A percentile compares a stretch with the other conserved stretches of the same genome.
Evolutionary conservation across 2,888 invertebrate species (phyloP).

Genomic region (Beris morrisii): DNA sequence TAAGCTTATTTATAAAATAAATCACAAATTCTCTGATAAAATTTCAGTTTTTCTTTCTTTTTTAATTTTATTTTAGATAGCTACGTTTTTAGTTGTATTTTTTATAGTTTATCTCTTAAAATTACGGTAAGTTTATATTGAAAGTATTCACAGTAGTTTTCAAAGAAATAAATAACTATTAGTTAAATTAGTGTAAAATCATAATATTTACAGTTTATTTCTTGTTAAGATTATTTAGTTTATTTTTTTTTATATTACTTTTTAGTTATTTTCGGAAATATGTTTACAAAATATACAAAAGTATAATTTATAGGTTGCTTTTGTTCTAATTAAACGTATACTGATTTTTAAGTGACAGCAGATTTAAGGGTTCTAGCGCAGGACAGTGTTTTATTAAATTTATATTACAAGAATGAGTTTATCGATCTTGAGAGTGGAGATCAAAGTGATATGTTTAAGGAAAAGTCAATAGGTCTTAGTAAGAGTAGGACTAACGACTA

Average conservation of each 20-base stretch:
- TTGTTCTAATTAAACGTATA: too few relatives aligned
- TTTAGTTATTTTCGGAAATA: neutral
- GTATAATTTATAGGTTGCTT: too few relatives aligned
- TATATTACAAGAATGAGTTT: too few relatives aligned
- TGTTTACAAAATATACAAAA: too few relatives aligned
- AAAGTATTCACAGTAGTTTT: constrained; percentile 8
- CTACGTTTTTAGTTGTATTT: neutral
- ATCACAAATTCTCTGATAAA: constrained; percentile 33
- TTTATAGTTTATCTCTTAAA: neutral
- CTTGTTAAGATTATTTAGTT: neutral
- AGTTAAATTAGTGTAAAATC: neutral
- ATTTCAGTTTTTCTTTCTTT: constrained; percentile 18
- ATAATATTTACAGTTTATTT: constrained; percentile 1
- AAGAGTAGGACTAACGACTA: too few relatives aligned
- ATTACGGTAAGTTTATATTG: constrained; percentile 1
- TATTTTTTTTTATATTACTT: neutral
- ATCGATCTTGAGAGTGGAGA: too few relatives aligned
- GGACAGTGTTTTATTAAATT: too few relatives aligned
- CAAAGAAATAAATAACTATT: constrained; percentile 1
- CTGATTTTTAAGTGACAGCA: too few relatives aligned
- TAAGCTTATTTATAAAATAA: constrained; percentile 32
- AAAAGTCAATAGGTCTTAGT: too few relatives aligned
- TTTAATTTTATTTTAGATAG: constrained; percentile 4
- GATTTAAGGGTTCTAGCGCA: too few relatives aligned
- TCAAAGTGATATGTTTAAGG: too few relatives aligned